Percentiles rank a stretch among this genome's conserved stretches.
Conservation (phyloP, 2,888 invertebrate genomes). For the Selenia dentaria region DNA sequence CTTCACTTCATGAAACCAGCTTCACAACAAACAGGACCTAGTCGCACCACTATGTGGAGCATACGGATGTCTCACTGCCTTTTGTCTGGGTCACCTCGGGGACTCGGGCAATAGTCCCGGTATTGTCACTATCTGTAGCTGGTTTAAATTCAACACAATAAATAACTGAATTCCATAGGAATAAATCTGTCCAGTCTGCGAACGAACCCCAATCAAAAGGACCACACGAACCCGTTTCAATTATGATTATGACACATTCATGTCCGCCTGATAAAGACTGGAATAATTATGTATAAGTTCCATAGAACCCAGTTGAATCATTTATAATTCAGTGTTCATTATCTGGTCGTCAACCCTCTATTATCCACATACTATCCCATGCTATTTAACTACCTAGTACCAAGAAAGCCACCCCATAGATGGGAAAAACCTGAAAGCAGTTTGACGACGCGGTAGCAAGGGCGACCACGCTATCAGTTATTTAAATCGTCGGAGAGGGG, state of each 20-base stretch:
- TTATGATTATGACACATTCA: neutral
- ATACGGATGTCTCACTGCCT: neutral
- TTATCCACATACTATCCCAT: neutral
- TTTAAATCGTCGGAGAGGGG: slow-evolving; percentile 17
- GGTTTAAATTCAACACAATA: neutral
- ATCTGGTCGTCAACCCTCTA: slow-evolving; percentile 6
- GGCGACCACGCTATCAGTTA: slow-evolving; percentile 1
- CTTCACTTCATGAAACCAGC: slow-evolving; percentile 32
- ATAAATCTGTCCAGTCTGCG: no score
- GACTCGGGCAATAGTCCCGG: neutral
- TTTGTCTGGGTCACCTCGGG: neutral
- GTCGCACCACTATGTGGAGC: slow-evolving; percentile 9
- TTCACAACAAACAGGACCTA: slow-evolving; percentile 32
- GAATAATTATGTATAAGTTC: slow-evolving; percentile 4
- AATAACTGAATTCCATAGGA: no score
- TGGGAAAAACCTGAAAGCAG: slow-evolving; percentile 10
- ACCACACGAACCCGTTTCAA: slow-evolving; percentile 6
- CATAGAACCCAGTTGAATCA: neutral
- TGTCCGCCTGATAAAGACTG: neutral
- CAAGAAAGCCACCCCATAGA: slow-evolving; percentile 4
- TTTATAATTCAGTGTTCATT: slow-evolving; percentile 11
- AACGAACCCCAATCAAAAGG: no score
- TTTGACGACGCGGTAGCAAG: no score
- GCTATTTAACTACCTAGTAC: no score
- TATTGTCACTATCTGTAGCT: neutral